Conservation (phyloP, 2,888 invertebrate species). For the Melikaiella ostensackeni region DNA sequence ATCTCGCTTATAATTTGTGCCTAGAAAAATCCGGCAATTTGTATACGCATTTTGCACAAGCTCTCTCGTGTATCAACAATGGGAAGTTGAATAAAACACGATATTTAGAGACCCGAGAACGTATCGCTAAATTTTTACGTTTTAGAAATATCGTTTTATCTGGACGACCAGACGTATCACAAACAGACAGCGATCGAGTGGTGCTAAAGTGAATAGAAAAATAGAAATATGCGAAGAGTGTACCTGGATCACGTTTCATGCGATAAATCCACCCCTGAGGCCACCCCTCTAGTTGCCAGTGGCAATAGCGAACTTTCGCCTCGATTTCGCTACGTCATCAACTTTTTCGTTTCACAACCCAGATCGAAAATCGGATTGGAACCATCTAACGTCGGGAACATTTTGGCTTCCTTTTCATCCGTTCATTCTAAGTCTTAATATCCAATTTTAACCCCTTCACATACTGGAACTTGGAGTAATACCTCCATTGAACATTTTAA, state of each 20-base stretch:
- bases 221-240: constrained; percentile 50
- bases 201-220: constrained; percentile 52
- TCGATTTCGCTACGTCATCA: constrained; percentile 38
- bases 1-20: constrained; percentile 17
- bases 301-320: constrained; percentile 30
- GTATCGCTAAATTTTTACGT: constrained; percentile 14
- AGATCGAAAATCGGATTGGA: constrained; percentile 11
- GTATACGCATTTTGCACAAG: constrained; percentile 3
- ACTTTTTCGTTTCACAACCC: constrained; percentile 16
- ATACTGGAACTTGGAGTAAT: background rate
- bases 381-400: background rate
- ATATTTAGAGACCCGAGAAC: constrained; percentile 24
- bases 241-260: constrained; percentile 52
- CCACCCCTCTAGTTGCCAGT: background rate
- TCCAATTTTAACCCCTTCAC: background rate
- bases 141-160: constrained; percentile 30
- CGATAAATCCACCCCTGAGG: constrained; percentile 48
- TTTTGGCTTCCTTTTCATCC: too few relatives aligned
- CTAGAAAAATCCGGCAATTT: constrained; percentile 36
- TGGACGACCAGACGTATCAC: constrained; percentile 22
- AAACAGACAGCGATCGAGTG: constrained; percentile 31
- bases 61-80: constrained; percentile 8
- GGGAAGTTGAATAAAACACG: constrained; percentile 12
- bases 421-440: background rate
- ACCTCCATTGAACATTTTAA: background rate